Evolutionary conservation across 2,888 invertebrate genomes (phyloP).

Genomic region (Pollenia labialis): DNA sequence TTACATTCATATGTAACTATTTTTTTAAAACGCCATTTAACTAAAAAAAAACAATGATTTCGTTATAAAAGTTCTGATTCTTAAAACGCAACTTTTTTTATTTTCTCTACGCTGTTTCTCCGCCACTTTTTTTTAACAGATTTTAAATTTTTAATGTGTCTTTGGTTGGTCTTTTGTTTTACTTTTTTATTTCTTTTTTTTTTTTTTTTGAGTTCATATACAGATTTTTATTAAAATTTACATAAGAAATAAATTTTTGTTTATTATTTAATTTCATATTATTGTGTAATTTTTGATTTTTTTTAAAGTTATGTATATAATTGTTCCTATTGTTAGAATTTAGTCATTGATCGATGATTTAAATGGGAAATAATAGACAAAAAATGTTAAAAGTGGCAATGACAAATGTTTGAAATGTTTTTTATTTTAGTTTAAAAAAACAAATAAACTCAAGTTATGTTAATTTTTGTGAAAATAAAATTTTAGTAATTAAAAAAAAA

Average conservation of each 20-base stretch:
- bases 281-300: slow-evolving; percentile 25
- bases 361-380: not conserved
- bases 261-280: slow-evolving; percentile 30
- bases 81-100: no score
- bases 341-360: slow-evolving; percentile 43
- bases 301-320: not conserved
- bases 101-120: no score
- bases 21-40: no score
- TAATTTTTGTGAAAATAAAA: not conserved
- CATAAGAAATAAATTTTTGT: slow-evolving; percentile 15
- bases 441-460: not conserved
- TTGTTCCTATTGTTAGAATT: slow-evolving; percentile 56
- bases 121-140: no score
- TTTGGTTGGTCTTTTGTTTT: not conserved
- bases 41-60: no score
- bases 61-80: no score
- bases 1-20: no score
- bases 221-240: slow-evolving; percentile 26
- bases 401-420: slow-evolving; percentile 11
- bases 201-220: not conserved
- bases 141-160: no score
- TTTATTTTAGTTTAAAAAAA: not conserved
- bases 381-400: not conserved
- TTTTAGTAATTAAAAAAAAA: no score
- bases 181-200: slow-evolving; percentile 4